Conservation (phyloP, 2,113 vertebrate species). For the Oryzias javanicus region DNA sequence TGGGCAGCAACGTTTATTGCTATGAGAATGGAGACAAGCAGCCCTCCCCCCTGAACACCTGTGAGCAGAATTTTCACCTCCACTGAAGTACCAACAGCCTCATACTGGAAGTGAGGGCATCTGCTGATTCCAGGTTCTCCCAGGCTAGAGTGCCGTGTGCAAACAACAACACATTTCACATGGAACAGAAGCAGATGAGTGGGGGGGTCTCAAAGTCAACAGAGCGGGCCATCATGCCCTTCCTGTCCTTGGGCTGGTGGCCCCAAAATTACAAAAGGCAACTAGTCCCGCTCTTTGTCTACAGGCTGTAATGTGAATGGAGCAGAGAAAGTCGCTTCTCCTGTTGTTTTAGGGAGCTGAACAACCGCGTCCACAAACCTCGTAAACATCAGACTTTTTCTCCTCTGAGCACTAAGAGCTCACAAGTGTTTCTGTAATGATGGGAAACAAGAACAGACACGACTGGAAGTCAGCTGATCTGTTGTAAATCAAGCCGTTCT, state of each 20-base stretch:
- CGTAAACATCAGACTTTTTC: constrained; percentile 9
- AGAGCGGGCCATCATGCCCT: constrained; percentile 29
- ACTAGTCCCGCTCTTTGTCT: constrained; percentile 37
- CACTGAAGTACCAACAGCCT: too few species aligned
- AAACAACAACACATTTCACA: neutral
- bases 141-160: neutral
- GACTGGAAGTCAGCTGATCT: too few species aligned
- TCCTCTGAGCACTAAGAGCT: too few species aligned
- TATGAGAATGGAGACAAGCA: constrained; percentile 63
- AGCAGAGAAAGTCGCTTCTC: constrained; percentile 51
- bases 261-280: constrained; percentile 52
- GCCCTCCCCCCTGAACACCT: constrained; percentile 1
- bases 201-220: constrained; percentile 36
- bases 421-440: too few species aligned
- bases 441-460: too few species aligned
- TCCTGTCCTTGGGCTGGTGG: constrained; percentile 41
- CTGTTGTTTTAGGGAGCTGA: constrained; percentile 25
- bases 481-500: neutral
- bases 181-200: neutral
- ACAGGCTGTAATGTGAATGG: constrained; percentile 41
- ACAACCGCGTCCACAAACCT: constrained; percentile 33
- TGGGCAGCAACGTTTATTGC: neutral
- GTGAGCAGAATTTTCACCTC: neutral
- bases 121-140: constrained; percentile 15
- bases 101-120: too few species aligned